phyloP scores from a whole-genome alignment of 2,113 vertebrate genomes.

The Symphodus melops region DNA sequence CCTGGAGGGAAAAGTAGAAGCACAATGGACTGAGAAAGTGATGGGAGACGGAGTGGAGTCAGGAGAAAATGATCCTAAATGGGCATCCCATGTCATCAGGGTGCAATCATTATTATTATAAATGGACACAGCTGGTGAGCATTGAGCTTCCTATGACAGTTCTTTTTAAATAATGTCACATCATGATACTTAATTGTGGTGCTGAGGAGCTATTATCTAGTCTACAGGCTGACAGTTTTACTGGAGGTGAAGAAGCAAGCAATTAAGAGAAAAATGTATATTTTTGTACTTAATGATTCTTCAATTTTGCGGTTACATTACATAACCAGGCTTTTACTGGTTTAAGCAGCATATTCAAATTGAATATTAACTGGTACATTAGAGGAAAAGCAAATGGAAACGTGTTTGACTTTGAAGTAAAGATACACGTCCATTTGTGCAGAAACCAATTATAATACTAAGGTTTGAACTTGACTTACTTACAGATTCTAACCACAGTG shows the following conservation, averaged over 20 bases:
- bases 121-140: slow-evolving; percentile 10
- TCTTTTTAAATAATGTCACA: slow-evolving; percentile 31
- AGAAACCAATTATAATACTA: no score
- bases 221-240: not conserved
- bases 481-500: no score
- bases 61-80: slow-evolving; percentile 14
- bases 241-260: not conserved
- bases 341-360: not conserved
- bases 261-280: not conserved
- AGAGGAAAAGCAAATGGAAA: not conserved
- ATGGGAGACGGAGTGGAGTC: not conserved
- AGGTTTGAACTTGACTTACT: no score
- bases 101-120: slow-evolving; percentile 24
- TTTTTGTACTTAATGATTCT: not conserved
- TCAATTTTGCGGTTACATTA: not conserved
- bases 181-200: slow-evolving; percentile 32
- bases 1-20: slow-evolving; percentile 35
- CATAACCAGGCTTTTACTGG: not conserved
- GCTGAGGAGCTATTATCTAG: not conserved
- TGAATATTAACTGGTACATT: not conserved
- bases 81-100: slow-evolving; percentile 26
- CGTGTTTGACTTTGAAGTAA: not conserved
- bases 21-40: slow-evolving; percentile 26
- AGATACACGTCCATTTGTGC: no score
- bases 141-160: not conserved